A percentile compares a stretch with the other conserved stretches of the same genome.
Evolutionary conservation across 2,888 invertebrate genomes (phyloP).

Genomic region (Acrocera orbiculus): DNA sequence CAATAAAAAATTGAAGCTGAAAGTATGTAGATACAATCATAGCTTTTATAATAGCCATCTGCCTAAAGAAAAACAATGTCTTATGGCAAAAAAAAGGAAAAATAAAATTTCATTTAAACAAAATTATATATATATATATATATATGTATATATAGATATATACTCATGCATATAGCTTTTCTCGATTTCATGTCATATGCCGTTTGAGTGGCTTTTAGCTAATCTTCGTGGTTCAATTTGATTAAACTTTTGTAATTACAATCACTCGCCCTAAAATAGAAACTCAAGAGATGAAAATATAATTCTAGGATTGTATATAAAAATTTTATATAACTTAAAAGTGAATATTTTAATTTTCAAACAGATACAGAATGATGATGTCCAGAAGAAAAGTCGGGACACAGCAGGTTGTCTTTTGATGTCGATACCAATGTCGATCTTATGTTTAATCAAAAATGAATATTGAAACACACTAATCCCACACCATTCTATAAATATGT

Average conservation of each 20-base stretch:
- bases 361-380: conserved; percentile 7
- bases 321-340: conserved; percentile 2
- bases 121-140: too few relatives aligned
- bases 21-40: too few relatives aligned
- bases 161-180: too few relatives aligned
- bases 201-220: conserved; percentile 8
- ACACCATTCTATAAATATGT: conserved; percentile 5
- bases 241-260: conserved; percentile 6
- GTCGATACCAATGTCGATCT: conserved; percentile 7
- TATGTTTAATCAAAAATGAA: conserved; percentile 6
- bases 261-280: conserved; percentile 5
- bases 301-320: not conserved
- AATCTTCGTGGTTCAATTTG: conserved; percentile 2
- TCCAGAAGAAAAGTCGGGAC: conserved; percentile 6
- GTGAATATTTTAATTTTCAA: conserved; percentile 1
- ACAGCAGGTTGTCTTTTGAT: conserved; percentile 9
- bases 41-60: too few relatives aligned
- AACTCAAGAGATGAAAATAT: conserved; percentile 1
- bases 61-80: too few relatives aligned
- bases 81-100: too few relatives aligned
- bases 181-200: too few relatives aligned
- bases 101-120: too few relatives aligned
- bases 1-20: too few relatives aligned
- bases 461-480: conserved; percentile 4
- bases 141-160: too few relatives aligned